Base-by-base conservation (phyloP, 2,113 vertebrate genomes). In the Chionis minor region DNA sequence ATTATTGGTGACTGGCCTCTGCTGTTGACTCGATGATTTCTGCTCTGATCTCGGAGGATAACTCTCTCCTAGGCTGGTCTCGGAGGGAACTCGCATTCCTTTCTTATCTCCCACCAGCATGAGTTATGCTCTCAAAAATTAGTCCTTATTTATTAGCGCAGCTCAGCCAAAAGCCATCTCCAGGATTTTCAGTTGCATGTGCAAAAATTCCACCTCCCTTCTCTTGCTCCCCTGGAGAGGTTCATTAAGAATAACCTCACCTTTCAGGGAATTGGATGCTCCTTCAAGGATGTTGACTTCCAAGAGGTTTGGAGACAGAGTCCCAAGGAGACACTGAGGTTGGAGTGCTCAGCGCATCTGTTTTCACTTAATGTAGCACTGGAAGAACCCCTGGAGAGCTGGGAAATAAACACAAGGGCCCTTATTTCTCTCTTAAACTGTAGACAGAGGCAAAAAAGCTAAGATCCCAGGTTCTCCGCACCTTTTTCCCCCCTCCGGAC, bases 71-170 rank as follows among this genome's bases (percentile, higher is more conserved):
- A 54, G 83, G 74, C 96, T 96, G 93, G 75, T 97, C 97, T 98
- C 96, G 1, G 86, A 97, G 97, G 96, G 97, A 97, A 87, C 94
- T 92, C 70, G 47, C 98, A 97, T 98, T 98, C 98, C 97, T 95
- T 92, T 83, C 98, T 98, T 98, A 98, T 98, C 98, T 98, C 97
- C 97, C 91, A 85, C 96, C 47, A 95, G 94, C 93, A 88, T 98
- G 97, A 98, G 88, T 97, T 98, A 96, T 88, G 92, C 95, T 97
- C 79, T 90, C 92, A 96, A 30, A 97, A 98, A 97, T 92, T 90
- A 88, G 96, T 70, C 96, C 95, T 96, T 96, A 94, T 97, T 98
- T 98, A 97, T 86, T 94, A 95, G 94, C 61, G 2, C 32, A 17
- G 94, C 90, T 26, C 75, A 74, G 98, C 97, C 98, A 98, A 98